A percentile compares a stretch with the other conserved stretches of the same genome.
Evolutionary conservation across 2,888 invertebrate genomes (phyloP).

Genomic region (Autographa pulchrina): DNA sequence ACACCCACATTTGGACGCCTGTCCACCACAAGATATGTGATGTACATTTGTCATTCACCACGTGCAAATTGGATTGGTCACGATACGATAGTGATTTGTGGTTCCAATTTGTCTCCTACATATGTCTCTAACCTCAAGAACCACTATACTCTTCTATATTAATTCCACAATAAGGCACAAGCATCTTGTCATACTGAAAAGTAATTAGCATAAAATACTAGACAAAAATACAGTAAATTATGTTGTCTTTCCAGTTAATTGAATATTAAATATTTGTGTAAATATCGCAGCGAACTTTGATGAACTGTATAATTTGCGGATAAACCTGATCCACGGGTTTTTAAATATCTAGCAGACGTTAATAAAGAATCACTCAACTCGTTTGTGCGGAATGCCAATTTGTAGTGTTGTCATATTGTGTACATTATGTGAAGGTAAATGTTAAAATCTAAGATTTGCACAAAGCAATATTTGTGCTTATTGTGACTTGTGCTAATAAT

Average conservation of each 20-base stretch:
- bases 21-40: no score
- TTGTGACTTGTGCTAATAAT: slow-evolving; percentile 1
- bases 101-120: no score
- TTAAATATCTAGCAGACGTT: neutral
- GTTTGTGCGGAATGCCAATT: slow-evolving; percentile 25
- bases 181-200: no score
- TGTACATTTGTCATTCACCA: no score
- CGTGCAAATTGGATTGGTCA: no score
- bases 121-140: no score
- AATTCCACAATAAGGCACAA: no score
- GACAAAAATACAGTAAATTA: no score
- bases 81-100: no score
- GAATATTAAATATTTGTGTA: neutral
- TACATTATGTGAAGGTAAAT: slow-evolving; percentile 13
- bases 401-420: slow-evolving; percentile 17
- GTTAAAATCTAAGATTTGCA: slow-evolving; percentile 29
- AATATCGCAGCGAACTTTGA: neutral
- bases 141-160: no score
- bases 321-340: slow-evolving; percentile 28
- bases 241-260: neutral
- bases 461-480: slow-evolving; percentile 8
- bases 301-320: neutral
- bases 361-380: slow-evolving; percentile 26
- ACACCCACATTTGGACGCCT: no score
- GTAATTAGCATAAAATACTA: no score